Conservation (phyloP, 2,888 invertebrate genomes). For the Brenthis hecate region DNA sequence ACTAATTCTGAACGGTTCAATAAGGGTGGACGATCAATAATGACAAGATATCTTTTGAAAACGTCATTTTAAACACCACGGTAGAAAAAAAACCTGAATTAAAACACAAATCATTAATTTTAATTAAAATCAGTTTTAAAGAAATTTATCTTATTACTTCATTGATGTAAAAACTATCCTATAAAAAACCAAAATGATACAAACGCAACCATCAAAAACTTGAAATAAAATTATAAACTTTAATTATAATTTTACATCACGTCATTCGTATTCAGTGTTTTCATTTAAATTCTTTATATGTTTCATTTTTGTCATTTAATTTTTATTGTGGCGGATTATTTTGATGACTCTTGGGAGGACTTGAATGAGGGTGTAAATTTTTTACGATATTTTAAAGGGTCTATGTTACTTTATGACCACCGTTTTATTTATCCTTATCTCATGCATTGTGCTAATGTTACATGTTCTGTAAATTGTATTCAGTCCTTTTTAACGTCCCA, state of each 20-base stretch:
- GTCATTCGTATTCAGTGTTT: background rate
- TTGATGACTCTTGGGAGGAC: conserved; percentile 41
- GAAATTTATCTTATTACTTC: too few relatives aligned
- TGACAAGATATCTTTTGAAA: too few relatives aligned
- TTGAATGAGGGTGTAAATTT: conserved; percentile 44
- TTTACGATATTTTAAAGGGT: conserved; percentile 51
- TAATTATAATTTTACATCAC: background rate
- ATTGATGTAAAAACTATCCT: too few relatives aligned
- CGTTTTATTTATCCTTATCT: conserved; percentile 12
- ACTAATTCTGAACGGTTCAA: too few relatives aligned
- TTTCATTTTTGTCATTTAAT: conserved; percentile 47
- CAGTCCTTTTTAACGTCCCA: too few relatives aligned
- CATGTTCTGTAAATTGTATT: conserved; percentile 2
- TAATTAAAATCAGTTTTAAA: too few relatives aligned
- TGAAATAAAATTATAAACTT: background rate
- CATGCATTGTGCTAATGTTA: conserved; percentile 2
- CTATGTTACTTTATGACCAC: conserved; percentile 7
- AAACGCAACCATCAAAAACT: background rate
- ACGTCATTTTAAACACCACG: too few relatives aligned
- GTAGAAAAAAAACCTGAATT: too few relatives aligned
- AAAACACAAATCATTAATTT: too few relatives aligned
- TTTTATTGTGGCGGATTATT: conserved; percentile 50
- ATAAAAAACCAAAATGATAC: too few relatives aligned
- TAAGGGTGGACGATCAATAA: too few relatives aligned
- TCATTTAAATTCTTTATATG: conserved; percentile 15